Evolutionary conservation across 2,797 vertebrate species (phyloP).

Genomic region (Centropyge bicolor): DNA sequence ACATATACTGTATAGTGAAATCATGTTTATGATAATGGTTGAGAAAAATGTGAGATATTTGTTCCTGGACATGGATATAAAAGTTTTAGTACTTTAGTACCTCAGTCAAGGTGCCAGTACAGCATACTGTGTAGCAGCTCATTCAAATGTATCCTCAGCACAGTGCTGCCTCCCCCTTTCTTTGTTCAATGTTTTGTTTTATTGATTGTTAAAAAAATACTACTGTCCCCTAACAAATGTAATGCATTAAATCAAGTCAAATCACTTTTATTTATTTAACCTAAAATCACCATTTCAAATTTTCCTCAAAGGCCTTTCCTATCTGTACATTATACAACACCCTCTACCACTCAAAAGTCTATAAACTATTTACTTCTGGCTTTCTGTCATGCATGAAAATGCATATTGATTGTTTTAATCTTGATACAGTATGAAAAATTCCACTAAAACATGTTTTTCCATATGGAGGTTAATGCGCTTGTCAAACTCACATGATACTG

Average conservation of each 20-base stretch:
- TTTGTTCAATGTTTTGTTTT: not conserved
- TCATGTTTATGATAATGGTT: not conserved
- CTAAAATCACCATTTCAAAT: not conserved
- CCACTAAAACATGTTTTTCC: not conserved
- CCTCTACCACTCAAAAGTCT: not conserved
- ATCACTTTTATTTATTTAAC: not conserved
- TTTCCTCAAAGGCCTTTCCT: not conserved
- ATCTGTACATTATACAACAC: not conserved
- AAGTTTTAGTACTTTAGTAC: not conserved
- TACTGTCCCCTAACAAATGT: not conserved
- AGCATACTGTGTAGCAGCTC: not conserved
- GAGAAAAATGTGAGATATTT: not conserved
- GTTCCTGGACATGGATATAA: not conserved
- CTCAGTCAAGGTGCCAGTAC: not conserved
- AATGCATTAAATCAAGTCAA: not conserved
- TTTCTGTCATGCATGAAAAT: not conserved
- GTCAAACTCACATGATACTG: constrained; percentile 10
- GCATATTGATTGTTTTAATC: constrained; percentile 3
- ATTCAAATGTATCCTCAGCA: not conserved
- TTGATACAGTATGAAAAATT: not conserved
- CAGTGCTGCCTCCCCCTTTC: not conserved
- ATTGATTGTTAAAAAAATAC: not conserved
- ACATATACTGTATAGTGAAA: not conserved
- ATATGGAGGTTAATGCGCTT: not conserved
- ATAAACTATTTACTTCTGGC: not conserved